Evolutionary conservation across 2,113 vertebrate species (phyloP), one percentile per base, ranked within the genome.

Genomic region (Hippocampus zosterae): DNA sequence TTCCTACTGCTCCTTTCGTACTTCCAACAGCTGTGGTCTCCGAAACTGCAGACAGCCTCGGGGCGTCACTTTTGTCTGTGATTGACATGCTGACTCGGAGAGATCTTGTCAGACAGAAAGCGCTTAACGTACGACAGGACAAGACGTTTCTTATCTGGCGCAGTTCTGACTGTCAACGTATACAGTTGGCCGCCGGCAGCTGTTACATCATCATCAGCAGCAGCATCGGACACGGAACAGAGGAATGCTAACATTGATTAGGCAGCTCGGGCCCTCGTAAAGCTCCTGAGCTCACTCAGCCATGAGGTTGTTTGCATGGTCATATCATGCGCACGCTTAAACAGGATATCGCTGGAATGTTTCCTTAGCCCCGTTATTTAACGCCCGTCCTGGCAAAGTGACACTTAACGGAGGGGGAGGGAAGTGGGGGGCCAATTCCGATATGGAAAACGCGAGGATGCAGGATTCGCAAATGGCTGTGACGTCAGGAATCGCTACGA

Each of bases 131-230:
- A n/a, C 61, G n/a, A 21, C 40, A 64, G 8, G 61, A 23, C 40
- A 23, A 37, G 2, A 66, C n/a, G 55, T 63, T 70, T 52, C 6
- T 33, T 40, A 41, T 8, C 9, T 19, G 27, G 5, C 5, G 12
- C 27, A 9, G 63, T 53, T 55, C 52, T 56, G 21, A 41, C 12
- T 2, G 50, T 25, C 3, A 21, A 33, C n/a, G 25, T 67, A 23
- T 5, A 2, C 37, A 65, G 8, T 44, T 46, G 37, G 21, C 21
- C 11, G 9, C 8, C 52, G 72, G 77, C 52, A 84, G 71, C 63
- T 85, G 70, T 89, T 82, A 89, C 84, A 86, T 90, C 84, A 86
- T 89, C 83, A 85, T 89, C 84, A 85, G 89, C 84, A 86, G 88
- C 84, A 85, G 89, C 84, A 86, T 89, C 78, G 76, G 63, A 82